A percentile compares a stretch with the other conserved stretches of the same genome.
Conservation (phyloP, 2,888 invertebrate species). For the Carcina quercana region DNA sequence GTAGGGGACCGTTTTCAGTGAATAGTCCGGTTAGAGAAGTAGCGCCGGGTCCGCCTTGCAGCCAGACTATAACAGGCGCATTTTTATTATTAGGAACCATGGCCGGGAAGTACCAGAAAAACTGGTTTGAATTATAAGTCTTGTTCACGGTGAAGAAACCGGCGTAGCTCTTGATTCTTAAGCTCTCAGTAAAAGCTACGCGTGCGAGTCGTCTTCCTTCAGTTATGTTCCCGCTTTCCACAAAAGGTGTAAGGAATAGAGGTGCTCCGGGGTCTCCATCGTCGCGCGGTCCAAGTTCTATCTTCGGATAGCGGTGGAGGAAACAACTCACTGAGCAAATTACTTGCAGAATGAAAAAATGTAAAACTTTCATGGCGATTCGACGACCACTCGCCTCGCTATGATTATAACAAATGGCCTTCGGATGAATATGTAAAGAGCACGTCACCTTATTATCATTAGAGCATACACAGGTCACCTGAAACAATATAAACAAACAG, state of each 20-base stretch:
- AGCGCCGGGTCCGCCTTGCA: conserved; percentile 91
- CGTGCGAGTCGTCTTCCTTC: conserved; percentile 73
- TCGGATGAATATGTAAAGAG: no score
- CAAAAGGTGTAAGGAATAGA: conserved; percentile 82
- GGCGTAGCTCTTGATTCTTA: conserved; percentile 79
- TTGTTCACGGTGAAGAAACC: conserved; percentile 90
- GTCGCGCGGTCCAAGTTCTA: conserved; percentile 38
- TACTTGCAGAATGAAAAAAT: no score
- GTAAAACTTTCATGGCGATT: no score
- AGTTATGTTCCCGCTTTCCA: conserved; percentile 80
- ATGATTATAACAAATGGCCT: no score
- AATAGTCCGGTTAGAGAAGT: conserved; percentile 87
- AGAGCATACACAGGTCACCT: no score
- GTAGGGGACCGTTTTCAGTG: conserved; percentile 86
- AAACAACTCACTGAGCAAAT: no score
- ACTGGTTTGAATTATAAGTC: conserved; percentile 84
- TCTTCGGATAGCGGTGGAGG: conserved; percentile 45
- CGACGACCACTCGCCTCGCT: no score
- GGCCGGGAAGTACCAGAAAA: conserved; percentile 95
- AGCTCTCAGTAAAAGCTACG: conserved; percentile 74
- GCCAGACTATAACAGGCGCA: conserved; percentile 86
- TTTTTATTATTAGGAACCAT: conserved; percentile 60
- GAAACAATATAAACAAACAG: no score
- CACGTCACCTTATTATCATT: no score
- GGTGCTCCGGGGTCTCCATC: conserved; percentile 70